Evolutionary conservation across 2,888 invertebrate species (phyloP), one percentile per base, ranked within the genome.

Genomic region (Rutpela maculata): DNA sequence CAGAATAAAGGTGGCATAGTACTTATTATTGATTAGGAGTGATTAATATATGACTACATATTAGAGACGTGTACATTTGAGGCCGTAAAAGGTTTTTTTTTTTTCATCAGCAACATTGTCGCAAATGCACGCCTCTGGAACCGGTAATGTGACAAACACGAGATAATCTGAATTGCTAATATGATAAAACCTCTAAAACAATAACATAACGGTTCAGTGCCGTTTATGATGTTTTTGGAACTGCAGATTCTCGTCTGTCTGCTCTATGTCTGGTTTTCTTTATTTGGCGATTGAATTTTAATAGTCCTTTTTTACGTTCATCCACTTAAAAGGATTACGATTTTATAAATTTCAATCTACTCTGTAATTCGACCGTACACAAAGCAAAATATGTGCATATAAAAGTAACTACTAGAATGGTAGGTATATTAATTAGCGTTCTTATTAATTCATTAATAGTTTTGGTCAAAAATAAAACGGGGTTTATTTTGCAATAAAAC

Each of bases 221-320:
- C 43, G 60, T 70, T 70, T 70, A 70, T 70, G 70, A 70, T 60
- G 70, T 70, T 70, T 70, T 70, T 70, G 70, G 70, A 43, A 38
- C 60, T 70, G 70, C 70, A 60, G 60, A 60, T 70, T 70, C 70
- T 60, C 70, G 70, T 70, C 60, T 70, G 70, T 62, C 70, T 60
- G 70, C 60, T 70, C 70, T 70, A 70, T 70, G 70, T 70, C 70
- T 70, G 70, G 70, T 70, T 70, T 62, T 60, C 70, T 70, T 70
- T 70, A 70, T 70, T 70, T 70, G 70, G 70, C 60, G 22, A 70
- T 70, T 60, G 70, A 70, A 70, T 70, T 70, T 70, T 70, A 70
- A 70, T 70, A 70, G 70, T 50, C n/a, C 17, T 38, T 65, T 62
- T 70, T 70, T 70, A 43, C 43, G 35, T 38, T 19, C 60, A 4